phyloP scores from a whole-genome alignment of 2,113 vertebrate genomes.

The Siniperca chuatsi region DNA sequence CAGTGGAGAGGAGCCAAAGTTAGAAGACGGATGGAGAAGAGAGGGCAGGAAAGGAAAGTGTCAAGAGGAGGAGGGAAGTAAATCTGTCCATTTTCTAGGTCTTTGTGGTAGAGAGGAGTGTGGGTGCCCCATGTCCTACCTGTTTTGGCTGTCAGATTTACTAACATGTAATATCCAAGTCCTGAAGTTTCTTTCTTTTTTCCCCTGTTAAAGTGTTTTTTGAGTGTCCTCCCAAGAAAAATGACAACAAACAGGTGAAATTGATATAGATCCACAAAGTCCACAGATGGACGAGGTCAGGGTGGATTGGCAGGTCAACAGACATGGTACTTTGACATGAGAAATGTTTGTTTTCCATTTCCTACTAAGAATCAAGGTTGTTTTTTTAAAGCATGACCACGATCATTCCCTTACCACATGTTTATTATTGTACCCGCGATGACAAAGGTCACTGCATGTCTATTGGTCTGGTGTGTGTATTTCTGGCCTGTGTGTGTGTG shows the following conservation, averaged over 20 bases:
- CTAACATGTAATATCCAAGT: too few species aligned
- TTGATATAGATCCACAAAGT: neutral
- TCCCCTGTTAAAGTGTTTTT: neutral
- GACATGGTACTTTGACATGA: neutral
- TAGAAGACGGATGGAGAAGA: slow-evolving; percentile 9
- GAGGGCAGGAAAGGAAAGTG: neutral
- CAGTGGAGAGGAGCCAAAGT: slow-evolving; percentile 5
- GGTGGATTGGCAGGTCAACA: neutral
- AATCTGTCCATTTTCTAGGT: neutral
- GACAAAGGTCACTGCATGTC: too few species aligned
- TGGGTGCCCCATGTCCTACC: too few species aligned
- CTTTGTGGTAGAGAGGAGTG: neutral
- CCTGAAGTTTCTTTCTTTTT: neutral
- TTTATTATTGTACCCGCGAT: neutral
- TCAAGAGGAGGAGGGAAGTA: slow-evolving; percentile 1
- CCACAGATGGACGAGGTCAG: neutral
- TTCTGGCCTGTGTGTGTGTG: too few species aligned
- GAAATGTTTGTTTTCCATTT: neutral
- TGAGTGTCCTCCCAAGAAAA: neutral
- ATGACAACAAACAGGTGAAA: neutral
- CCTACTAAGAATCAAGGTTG: neutral
- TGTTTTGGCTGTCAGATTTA: neutral
- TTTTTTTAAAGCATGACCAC: neutral
- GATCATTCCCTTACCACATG: neutral
- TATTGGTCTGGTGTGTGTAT: too few species aligned